Percentiles rank a stretch among this genome's conserved stretches.
Evolutionary conservation across 2,888 invertebrate species (phyloP).

Genomic region (Dicranocentrus wangi): DNA sequence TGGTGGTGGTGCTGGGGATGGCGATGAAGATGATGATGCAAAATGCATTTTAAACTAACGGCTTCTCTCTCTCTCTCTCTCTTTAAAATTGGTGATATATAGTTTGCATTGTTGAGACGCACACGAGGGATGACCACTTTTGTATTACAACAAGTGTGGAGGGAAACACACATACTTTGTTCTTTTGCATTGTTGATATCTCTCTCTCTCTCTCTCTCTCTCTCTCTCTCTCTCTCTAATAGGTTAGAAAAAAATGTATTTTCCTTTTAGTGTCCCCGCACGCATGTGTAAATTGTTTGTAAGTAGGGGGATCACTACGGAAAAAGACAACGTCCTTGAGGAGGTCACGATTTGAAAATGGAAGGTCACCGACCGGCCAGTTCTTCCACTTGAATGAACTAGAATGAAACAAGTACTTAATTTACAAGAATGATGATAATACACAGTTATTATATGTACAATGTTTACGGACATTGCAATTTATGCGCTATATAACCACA

Average conservation of each 20-base stretch:
- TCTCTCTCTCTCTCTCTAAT: no score
- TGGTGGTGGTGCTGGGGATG: constrained; percentile 29
- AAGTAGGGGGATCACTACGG: constrained; percentile 6
- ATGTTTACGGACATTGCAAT: not conserved
- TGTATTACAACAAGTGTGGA: no score
- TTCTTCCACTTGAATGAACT: constrained; percentile 60
- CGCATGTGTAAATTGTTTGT: not conserved
- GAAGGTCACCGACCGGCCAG: constrained; percentile 72
- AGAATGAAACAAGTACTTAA: constrained; percentile 54
- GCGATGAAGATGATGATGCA: constrained; percentile 29
- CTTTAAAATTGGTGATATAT: not conserved
- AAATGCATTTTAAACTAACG: constrained; percentile 55
- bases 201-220: no score
- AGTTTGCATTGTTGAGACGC: not conserved
- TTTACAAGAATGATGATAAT: constrained; percentile 36
- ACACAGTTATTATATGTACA: constrained; percentile 11
- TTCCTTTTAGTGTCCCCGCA: not conserved
- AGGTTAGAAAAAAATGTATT: constrained; percentile 34
- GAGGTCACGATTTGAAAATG: constrained; percentile 71
- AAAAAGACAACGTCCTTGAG: constrained; percentile 72
- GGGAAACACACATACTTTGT: no score
- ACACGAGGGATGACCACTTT: no score
- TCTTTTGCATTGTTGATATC: no score
- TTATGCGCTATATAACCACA: not conserved
- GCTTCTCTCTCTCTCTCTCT: constrained; percentile 22